Base-by-base conservation (phyloP, 2,888 invertebrate genomes). In the Phalera bucephala region DNA sequence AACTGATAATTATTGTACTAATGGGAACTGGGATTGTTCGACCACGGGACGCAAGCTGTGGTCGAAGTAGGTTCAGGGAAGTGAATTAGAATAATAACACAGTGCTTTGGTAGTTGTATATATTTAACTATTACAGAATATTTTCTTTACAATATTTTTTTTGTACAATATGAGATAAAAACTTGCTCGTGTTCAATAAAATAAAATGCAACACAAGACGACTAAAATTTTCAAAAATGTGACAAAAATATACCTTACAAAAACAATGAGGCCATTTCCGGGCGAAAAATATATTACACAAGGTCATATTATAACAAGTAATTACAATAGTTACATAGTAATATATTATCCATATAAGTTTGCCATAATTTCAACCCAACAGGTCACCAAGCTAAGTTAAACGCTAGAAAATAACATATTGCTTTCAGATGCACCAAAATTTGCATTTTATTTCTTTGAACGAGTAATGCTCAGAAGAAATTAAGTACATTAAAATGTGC, bases 81-180 rank as follows among this genome's bases (percentile, higher is more conserved):
- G n/a, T n/a, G n/a, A n/a, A n/a, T n/a, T n/a, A n/a, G n/a, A 65
- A 60, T 61, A 56, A 70, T 3, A 63, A 67, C 38, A 42, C 49
- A 36, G 22, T 43, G 19, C 33, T 67, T 76, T 75, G 85, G 87
- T 86, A 86, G 88, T 86, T 83, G 83, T 86, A 83, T 84, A 82
- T 80, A 80, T 80, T 82, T 80, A 75, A 79, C 75, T 84, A 78
- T 77, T 81, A 77, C 73, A 77, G 77, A 76, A 79, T 78, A 80
- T 66, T 72, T 73, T 75, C 72, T 79, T 80, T 80, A 85, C 80
- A 86, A 81, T 80, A 79, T 79, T 81, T 77, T 73, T 51, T 84
- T 84, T 85, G 80, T 85, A 83, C 82, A 85, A 75, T 67, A 73
- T 69, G 71, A 72, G 64, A 74, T 73, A 73, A 72, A 78, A 79